Percentiles rank a stretch among this genome's conserved stretches.
These are phyloP conservation scores for Dipodomys stephensi DNA, from an alignment of 2,113 vertebrate genomes.

Conservation along the genomic window DNA sequence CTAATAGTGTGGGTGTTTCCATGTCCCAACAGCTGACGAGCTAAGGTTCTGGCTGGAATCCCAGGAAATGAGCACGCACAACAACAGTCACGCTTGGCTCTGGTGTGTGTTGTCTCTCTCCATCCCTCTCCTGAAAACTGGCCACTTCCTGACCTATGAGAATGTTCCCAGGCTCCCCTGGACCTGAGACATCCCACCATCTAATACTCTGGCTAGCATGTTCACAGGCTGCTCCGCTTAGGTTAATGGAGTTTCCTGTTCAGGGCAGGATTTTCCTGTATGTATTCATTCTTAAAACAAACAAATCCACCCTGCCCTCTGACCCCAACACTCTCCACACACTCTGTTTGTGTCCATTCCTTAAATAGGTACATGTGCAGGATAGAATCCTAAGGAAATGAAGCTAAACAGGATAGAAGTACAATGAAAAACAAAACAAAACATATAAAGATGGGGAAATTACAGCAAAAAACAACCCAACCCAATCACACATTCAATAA, in stretches of 20 bases:
- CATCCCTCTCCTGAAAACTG: neutral
- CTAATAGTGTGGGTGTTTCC: neutral
- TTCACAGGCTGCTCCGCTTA: neutral
- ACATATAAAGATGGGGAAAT: neutral
- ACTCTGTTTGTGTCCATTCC: constrained; percentile 46
- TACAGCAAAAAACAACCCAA: neutral
- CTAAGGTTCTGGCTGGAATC: neutral
- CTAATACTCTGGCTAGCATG: neutral
- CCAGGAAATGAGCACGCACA: neutral
- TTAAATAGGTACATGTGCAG: constrained; percentile 20
- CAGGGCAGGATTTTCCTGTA: constrained; percentile 34
- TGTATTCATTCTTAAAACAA: constrained; percentile 62
- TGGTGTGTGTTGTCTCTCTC: neutral
- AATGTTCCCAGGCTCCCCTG: neutral
- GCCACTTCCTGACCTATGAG: neutral
- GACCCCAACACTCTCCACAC: neutral
- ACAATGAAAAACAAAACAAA: neutral
- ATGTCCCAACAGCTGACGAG: neutral
- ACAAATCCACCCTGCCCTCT: constrained; percentile 41
- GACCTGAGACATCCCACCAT: neutral
- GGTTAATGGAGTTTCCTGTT: constrained; percentile 49
- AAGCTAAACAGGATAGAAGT: neutral
- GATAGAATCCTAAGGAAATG: constrained; percentile 9
- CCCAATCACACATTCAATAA: neutral
- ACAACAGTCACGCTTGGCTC: neutral